These are phyloP conservation scores for Dryobates pubescens DNA, from an alignment of 2,797 vertebrate species.

Conservation along the genomic window DNA sequence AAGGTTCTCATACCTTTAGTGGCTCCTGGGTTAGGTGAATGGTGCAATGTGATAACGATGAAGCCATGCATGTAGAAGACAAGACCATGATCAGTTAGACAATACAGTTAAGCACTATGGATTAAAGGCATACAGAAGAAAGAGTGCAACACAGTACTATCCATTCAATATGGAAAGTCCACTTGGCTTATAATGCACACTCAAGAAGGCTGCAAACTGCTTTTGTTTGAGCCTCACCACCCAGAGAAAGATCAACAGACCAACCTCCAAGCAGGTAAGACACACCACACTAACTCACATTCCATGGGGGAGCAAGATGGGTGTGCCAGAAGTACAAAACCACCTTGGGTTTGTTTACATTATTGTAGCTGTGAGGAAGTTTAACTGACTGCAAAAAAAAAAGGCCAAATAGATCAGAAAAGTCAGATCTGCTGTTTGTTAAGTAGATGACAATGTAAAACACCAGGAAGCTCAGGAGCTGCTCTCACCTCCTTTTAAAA, in stretches of 20 bases:
- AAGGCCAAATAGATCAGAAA: not conserved
- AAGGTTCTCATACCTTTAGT: conserved; percentile 80
- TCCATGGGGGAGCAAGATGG: not conserved
- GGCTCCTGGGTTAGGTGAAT: conserved; percentile 77
- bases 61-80: conserved; percentile 82
- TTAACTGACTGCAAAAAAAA: not conserved
- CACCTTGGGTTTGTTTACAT: not conserved
- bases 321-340: not conserved
- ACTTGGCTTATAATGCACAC: not conserved
- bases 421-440: not conserved
- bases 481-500: not conserved
- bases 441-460: not conserved
- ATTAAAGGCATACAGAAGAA: conserved; percentile 52
- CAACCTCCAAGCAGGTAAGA: not conserved
- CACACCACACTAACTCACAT: not conserved
- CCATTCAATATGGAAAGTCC: not conserved
- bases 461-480: not conserved
- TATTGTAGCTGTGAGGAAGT: not conserved
- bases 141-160: not conserved
- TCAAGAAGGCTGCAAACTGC: not conserved
- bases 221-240: not conserved
- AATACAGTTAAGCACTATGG: conserved; percentile 19
- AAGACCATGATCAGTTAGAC: conserved; percentile 62
- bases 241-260: not conserved
- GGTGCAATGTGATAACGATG: conserved; percentile 67